Percentiles rank a stretch among this genome's conserved stretches.
Conservation (phyloP, 2,797 vertebrate genomes). For the Sebastes aleutianus region DNA sequence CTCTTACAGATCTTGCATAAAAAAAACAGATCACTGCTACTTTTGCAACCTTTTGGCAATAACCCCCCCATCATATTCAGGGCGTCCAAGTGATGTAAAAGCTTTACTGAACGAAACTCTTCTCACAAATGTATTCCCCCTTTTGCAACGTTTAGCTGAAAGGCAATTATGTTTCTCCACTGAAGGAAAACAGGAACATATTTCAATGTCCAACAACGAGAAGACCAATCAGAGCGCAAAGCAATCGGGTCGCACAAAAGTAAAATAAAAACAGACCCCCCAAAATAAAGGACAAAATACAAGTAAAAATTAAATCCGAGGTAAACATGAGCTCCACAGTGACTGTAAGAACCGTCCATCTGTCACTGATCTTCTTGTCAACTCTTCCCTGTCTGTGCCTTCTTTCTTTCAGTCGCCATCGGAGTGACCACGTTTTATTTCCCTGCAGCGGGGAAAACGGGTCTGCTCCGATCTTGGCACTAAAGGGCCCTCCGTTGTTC, state of each 20-base stretch:
- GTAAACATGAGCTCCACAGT: slow-evolving; percentile 20
- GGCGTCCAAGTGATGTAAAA: background rate
- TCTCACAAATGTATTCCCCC: background rate
- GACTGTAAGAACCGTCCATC: slow-evolving; percentile 14
- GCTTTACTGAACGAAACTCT: slow-evolving; percentile 3
- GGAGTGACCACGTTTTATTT: slow-evolving; percentile 25
- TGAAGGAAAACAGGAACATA: slow-evolving; percentile 11
- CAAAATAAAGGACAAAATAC: slow-evolving; percentile 23
- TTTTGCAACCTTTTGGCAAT: slow-evolving; percentile 5
- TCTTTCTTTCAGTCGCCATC: slow-evolving; percentile 19
- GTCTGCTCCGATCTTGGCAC: slow-evolving; percentile 45
- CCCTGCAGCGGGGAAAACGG: slow-evolving; percentile 27
- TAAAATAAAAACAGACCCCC: slow-evolving; percentile 7
- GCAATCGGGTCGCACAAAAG: background rate
- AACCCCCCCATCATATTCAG: background rate
- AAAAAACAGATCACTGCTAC: slow-evolving; percentile 13
- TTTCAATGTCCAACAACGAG: background rate
- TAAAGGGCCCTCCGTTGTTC: slow-evolving; percentile 21
- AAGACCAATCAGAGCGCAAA: background rate
- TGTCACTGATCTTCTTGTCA: slow-evolving; percentile 5
- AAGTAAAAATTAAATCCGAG: slow-evolving; percentile 39
- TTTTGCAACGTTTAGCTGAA: slow-evolving; percentile 14
- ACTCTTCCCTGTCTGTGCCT: slow-evolving; percentile 9
- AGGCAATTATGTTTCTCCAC: slow-evolving; percentile 22
- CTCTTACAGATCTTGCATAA: slow-evolving; percentile 17